phyloP scores from a whole-genome alignment of 2,797 vertebrate genomes.

The Pteropus rufus region DNA sequence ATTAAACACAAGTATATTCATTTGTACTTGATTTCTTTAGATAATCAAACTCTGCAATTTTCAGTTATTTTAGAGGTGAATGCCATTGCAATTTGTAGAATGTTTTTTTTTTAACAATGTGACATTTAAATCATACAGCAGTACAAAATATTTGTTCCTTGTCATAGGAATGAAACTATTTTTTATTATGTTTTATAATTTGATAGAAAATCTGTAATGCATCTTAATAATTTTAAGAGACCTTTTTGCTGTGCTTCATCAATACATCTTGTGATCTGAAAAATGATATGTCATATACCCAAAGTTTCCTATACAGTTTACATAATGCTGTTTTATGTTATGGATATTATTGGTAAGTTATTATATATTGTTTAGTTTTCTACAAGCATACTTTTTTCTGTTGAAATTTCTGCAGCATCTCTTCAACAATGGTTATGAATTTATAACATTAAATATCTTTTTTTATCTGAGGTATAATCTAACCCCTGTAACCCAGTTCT shows the following conservation, averaged over 20 bases:
- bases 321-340: background rate
- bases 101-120: slow-evolving; percentile 42
- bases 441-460: background rate
- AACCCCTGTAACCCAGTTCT: background rate
- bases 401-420: background rate
- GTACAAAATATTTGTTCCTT: slow-evolving; percentile 3
- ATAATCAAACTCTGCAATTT: slow-evolving; percentile 62
- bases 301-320: background rate
- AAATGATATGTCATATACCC: background rate
- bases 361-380: background rate
- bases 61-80: slow-evolving; percentile 52
- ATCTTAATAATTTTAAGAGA: background rate
- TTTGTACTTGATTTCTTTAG: slow-evolving; percentile 65
- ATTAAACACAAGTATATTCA: slow-evolving; percentile 78
- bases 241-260: slow-evolving; percentile 20
- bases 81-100: background rate
- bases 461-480: background rate
- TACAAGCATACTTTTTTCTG: background rate
- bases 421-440: background rate
- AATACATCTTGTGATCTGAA: background rate
- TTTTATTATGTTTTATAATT: slow-evolving; percentile 42
- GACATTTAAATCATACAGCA: slow-evolving; percentile 1
- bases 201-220: background rate
- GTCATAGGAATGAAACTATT: background rate
- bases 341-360: background rate